phyloP scores from a whole-genome alignment of 1,140 invertebrate species.

The Trichonephila inaurata region DNA sequence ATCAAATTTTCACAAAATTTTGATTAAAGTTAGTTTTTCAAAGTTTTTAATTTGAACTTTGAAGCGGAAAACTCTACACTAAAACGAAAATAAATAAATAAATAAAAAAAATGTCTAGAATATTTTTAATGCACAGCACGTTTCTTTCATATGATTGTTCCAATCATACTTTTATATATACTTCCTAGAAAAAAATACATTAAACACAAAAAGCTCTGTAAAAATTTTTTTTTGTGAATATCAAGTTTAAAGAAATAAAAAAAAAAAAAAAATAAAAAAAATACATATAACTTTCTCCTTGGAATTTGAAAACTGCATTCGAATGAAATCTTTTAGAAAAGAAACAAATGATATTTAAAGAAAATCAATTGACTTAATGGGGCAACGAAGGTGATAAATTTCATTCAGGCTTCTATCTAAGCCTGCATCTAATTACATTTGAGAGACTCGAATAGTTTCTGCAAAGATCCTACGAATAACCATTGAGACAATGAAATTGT shows the following conservation, averaged over 20 bases:
- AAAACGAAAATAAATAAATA: too few species aligned
- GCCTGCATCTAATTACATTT: conserved; percentile 31
- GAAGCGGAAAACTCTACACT: too few species aligned
- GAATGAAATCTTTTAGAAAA: not conserved
- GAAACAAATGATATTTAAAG: conserved; percentile 25
- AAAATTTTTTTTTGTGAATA: not conserved
- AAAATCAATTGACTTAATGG: conserved; percentile 17
- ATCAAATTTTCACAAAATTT: too few species aligned
- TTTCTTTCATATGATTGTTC: too few species aligned
- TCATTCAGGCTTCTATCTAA: conserved; percentile 19
- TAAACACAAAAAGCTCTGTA: not conserved
- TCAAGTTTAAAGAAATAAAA: not conserved
- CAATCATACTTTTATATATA: too few species aligned
- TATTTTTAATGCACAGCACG: too few species aligned
- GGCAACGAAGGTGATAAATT: conserved; percentile 13
- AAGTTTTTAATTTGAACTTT: too few species aligned
- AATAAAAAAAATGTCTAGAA: too few species aligned
- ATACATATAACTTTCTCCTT: not conserved
- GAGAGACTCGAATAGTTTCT: conserved; percentile 27
- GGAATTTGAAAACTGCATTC: not conserved
- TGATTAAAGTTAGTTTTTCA: too few species aligned
- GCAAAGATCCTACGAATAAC: conserved; percentile 1
- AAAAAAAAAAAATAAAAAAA: not conserved
- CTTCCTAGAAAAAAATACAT: not conserved
- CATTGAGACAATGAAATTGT: conserved; percentile 12